Evolutionary conservation across 2,113 vertebrate species (phyloP).

Genomic region (Oryzias melastigma): DNA sequence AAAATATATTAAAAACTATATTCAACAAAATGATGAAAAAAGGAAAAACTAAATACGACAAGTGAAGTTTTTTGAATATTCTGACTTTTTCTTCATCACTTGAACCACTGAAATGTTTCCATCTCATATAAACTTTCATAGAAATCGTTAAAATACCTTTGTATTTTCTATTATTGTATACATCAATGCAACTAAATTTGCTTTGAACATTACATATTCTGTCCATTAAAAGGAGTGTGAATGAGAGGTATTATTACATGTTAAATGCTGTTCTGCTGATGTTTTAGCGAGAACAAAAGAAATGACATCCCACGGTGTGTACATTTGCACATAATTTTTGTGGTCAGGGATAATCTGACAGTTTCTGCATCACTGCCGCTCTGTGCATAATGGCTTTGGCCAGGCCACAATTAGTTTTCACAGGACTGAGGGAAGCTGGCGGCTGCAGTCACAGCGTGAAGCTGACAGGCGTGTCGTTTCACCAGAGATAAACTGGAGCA

Average conservation of each 20-base stretch:
- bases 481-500: conserved; percentile 62
- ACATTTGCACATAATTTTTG: conserved; percentile 73
- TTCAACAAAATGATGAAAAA: too few species aligned
- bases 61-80: too few species aligned
- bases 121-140: neutral
- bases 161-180: conserved; percentile 47
- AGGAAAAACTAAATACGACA: too few species aligned
- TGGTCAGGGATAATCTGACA: conserved; percentile 69
- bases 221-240: conserved; percentile 47
- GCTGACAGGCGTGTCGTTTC: conserved; percentile 69
- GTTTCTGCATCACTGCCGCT: conserved; percentile 59
- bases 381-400: conserved; percentile 62
- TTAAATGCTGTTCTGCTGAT: too few species aligned
- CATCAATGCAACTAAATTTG: conserved; percentile 32
- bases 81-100: too few species aligned
- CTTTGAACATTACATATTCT: conserved; percentile 38
- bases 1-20: too few species aligned
- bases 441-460: conserved; percentile 48
- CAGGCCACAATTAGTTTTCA: conserved; percentile 74
- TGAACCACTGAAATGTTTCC: too few species aligned
- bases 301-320: conserved; percentile 59
- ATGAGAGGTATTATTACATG: neutral
- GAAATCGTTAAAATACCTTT: conserved; percentile 41
- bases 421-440: conserved; percentile 62
- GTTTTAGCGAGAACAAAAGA: conserved; percentile 22